phyloP scores from a whole-genome alignment of 2,888 invertebrate species.

The Drosophila paucipuncta region DNA sequence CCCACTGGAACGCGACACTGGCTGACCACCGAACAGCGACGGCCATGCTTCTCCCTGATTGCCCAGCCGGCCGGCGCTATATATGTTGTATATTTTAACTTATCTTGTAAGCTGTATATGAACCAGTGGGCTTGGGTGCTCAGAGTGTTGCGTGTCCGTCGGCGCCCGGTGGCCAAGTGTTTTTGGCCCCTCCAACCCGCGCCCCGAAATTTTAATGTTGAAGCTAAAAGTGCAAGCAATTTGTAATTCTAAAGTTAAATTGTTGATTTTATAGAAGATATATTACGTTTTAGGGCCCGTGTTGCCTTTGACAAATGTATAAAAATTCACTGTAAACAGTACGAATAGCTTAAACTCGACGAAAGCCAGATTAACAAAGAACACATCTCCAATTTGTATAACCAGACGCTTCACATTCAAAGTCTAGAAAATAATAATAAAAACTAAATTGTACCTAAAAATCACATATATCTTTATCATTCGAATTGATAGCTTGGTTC shows the following conservation, averaged over 20 bases:
- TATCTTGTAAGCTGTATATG: constrained; percentile 63
- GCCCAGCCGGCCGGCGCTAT: constrained; percentile 45
- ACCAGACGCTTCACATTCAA: constrained; percentile 24
- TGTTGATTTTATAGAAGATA: constrained; percentile 63
- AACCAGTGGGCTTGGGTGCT: constrained; percentile 31
- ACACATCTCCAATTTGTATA: constrained; percentile 32
- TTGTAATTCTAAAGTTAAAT: constrained; percentile 67
- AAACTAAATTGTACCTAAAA: constrained; percentile 14
- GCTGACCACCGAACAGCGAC: constrained; percentile 34
- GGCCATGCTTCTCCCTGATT: constrained; percentile 48
- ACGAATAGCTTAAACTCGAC: constrained; percentile 32
- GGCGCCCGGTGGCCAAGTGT: constrained; percentile 48
- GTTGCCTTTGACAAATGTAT: constrained; percentile 19
- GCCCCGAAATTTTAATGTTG: constrained; percentile 57
- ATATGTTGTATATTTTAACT: constrained; percentile 66
- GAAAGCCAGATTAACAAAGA: constrained; percentile 30
- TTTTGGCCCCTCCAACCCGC: not conserved
- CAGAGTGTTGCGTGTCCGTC: constrained; percentile 63
- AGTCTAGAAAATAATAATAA: constrained; percentile 25
- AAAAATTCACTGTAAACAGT: constrained; percentile 58
- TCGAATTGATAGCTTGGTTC: not conserved
- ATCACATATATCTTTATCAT: not conserved
- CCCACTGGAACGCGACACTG: constrained; percentile 11
- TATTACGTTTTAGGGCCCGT: constrained; percentile 49
- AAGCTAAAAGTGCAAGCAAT: constrained; percentile 68